Evolutionary conservation across 2,113 vertebrate species (phyloP), one percentile per base, ranked within the genome.

Genomic region (Fulmarus glacialis): DNA sequence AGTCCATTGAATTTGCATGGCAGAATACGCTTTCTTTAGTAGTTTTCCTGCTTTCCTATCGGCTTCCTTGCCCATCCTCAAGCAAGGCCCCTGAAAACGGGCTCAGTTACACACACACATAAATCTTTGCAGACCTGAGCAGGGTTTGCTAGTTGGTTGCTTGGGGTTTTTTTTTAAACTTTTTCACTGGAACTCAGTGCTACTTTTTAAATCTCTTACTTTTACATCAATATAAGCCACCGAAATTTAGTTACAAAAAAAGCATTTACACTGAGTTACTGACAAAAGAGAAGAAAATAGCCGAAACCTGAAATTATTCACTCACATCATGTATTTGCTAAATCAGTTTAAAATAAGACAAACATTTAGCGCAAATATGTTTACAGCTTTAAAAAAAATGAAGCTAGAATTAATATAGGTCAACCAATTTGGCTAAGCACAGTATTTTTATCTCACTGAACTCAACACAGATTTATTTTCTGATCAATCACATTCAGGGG

Each of bases 311-410:
- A 47, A 36, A 53, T 45, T 34, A 60, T 42, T 64, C 45, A 38
- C 26, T 36, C 1, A 1, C 5, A 40, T 3, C 27, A 40, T 2
- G 3, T 12, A 24, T 50, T 22, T 36, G 11, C 2, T 42, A 50
- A 27, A 50, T 47, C 8, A 55, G 13, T 30, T 68, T 40, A 34
- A 66, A 83, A 45, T 2, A 27, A 29, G 8, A 40, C 6, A 42
- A 74, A 18, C 6, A 5, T 47, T 15, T 20, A 62, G 34, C 22
- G 8, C 8, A 62, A 47, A 38, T 43, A 20, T 1, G 1, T n/a
- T 63, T 20, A n/a, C 17, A 55, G 27, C 32, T 55, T 40, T 40
- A 24, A 27, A 52, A 52, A 82, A 22, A 48, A 3, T 1, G 2
- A 55, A 66, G 29, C 24, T 36, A 63, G 43, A 84, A 50, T 70